Evolutionary conservation across 2,888 invertebrate species (phyloP), one percentile per base, ranked within the genome.

Genomic region (Alentia gelatinosa): DNA sequence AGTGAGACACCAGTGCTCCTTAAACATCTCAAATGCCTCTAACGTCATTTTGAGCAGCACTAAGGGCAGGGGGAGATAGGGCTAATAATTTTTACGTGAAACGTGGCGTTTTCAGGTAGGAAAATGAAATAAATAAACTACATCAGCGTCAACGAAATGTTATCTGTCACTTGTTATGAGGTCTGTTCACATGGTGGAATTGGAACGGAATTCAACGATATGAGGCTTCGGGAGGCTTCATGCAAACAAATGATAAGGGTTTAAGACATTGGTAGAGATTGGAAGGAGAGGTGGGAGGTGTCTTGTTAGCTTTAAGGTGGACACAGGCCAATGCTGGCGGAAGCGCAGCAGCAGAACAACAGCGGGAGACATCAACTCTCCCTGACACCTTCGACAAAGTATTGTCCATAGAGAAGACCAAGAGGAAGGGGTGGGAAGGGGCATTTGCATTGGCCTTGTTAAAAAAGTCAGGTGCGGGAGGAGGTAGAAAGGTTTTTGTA

Each of bases 401-500:
- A 12, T n/a, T 56, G n/a, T 56, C 12, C 74, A 26, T 30, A 33
- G 12, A 74, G 33, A 7, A 79, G 79, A 79, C 15, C n/a, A 39
- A n/a, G 79, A 23, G 79, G 39, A 79, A n/a, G n/a, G 68, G 56
- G 3, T 56, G 56, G 56, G 56, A 9, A 4, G n/a, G 5, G 56
- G 33, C 68, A 79, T 79, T 79, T 39, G 79, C 79, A 79, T 79
- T 79, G 79, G 79, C 79, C 79, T 79, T 79, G 79, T 19, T 37
- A 37, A 33, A 4, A 79, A 37, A 39, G 37, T 35, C 35, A 39
- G 39, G 79, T 79, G 79, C 37, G 12, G 79, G 37, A 7, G 79
- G 79, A 79, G 79, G 79, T 86, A 86, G 86, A 86, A 86, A 47
- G 86, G 75, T 42, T 75, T 23, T 39, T 30, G 42, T 23, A 86